phyloP scores from a whole-genome alignment of 2,113 vertebrate genomes.

The Tachycineta bicolor region DNA sequence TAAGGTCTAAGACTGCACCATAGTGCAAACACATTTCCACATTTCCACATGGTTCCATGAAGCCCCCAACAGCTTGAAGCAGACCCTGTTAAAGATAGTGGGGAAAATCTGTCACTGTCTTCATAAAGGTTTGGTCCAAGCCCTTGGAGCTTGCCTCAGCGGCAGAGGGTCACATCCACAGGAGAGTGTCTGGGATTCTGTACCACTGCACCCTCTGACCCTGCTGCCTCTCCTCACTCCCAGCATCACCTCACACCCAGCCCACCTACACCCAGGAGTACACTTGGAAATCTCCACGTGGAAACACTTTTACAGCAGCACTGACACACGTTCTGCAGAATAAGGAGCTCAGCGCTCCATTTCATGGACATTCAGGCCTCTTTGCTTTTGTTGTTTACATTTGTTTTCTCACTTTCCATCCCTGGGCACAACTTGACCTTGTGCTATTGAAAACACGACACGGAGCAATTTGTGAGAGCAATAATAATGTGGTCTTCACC shows the following conservation, averaged over 20 bases:
- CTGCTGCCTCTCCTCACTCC: neutral
- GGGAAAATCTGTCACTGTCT: neutral
- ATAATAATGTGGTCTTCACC: conserved; percentile 35
- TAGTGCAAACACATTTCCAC: neutral
- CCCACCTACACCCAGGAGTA: neutral
- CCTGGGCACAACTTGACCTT: conserved; percentile 76
- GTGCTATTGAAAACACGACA: conserved; percentile 61
- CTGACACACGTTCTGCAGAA: neutral
- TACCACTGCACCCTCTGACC: neutral
- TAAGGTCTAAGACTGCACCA: neutral
- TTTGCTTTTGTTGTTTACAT: conserved; percentile 51
- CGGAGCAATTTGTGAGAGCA: conserved; percentile 28
- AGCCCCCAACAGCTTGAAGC: neutral
- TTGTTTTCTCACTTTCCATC: conserved; percentile 69
- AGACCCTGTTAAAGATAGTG: neutral
- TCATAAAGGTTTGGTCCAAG: neutral
- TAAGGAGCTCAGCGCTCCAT: neutral
- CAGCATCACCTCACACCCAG: neutral
- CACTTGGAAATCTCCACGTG: neutral
- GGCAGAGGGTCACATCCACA: neutral
- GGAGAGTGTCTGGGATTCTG: fast-evolving
- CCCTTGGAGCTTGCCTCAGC: neutral
- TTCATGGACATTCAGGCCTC: neutral
- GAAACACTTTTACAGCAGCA: neutral
- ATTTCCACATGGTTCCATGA: neutral